These are phyloP conservation scores for Lucifuga dentata DNA, from an alignment of 2,113 vertebrate species.

Conservation along the genomic window DNA sequence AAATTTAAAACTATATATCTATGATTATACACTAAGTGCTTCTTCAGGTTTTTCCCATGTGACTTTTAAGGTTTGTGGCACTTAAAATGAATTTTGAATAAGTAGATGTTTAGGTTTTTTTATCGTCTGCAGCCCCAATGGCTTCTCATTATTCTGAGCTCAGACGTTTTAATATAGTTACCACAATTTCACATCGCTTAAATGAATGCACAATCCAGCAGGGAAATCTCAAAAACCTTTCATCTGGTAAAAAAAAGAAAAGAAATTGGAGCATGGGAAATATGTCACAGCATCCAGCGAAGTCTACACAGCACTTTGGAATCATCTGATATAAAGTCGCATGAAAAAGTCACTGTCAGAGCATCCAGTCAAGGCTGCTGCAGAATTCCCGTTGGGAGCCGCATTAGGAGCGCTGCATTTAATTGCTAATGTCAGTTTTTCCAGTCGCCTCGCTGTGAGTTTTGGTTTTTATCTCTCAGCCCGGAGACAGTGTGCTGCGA, in stretches of 20 bases:
- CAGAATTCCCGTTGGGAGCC: constrained; percentile 30
- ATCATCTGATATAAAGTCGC: constrained; percentile 41
- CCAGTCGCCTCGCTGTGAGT: constrained; percentile 58
- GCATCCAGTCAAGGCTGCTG: constrained; percentile 48
- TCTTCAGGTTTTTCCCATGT: no score
- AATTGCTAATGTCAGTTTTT: constrained; percentile 78
- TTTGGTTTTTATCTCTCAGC: constrained; percentile 63
- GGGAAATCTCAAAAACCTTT: constrained; percentile 70
- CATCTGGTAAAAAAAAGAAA: constrained; percentile 34
- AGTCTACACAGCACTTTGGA: constrained; percentile 29
- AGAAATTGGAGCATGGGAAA: constrained; percentile 50
- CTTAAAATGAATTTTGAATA: no score
- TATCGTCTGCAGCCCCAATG: constrained; percentile 29
- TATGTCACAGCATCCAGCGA: constrained; percentile 47
- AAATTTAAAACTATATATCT: no score
- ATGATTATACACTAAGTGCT: no score
- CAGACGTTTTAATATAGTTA: constrained; percentile 28
- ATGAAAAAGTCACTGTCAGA: constrained; percentile 42
- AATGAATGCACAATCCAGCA: constrained; percentile 53
- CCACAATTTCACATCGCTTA: constrained; percentile 43
- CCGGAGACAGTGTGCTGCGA: constrained; percentile 41
- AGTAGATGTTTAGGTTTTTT: constrained; percentile 6
- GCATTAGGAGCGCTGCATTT: constrained; percentile 60
- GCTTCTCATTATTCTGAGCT: constrained; percentile 45
- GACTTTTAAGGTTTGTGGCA: no score